These are phyloP conservation scores for Ophion ventricosus DNA, from an alignment of 2,888 invertebrate genomes.

Conservation along the genomic window DNA sequence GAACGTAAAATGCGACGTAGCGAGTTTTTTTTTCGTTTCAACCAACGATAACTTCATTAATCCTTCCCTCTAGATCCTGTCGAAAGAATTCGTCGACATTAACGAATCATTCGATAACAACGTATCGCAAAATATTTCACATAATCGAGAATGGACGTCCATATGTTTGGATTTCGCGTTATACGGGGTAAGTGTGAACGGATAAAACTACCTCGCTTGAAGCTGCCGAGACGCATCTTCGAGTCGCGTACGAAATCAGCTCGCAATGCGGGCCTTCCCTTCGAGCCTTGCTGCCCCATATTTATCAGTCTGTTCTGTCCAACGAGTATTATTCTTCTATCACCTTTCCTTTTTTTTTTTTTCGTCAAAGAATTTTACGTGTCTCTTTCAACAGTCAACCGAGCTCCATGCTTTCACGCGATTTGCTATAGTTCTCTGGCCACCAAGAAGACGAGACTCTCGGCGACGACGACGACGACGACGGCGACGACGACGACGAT, in stretches of 20 bases:
- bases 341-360: neutral
- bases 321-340: no score
- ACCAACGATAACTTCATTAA: conserved; percentile 3
- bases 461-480: conserved; percentile 41
- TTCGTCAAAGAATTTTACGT: neutral
- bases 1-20: conserved; percentile 11
- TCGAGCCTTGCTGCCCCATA: conserved; percentile 82
- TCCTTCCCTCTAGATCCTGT: neutral
- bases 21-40: neutral
- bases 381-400: conserved; percentile 45
- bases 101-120: neutral
- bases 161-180: neutral
- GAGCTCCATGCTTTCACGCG: conserved; percentile 48
- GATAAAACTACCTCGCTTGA: conserved; percentile 78
- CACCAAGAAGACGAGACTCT: conserved; percentile 42
- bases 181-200: neutral
- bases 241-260: conserved; percentile 81
- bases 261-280: conserved; percentile 76
- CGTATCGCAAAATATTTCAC: neutral
- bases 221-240: conserved; percentile 81
- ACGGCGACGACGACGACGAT: conserved; percentile 44
- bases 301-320: conserved; percentile 14
- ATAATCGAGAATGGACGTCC: neutral
- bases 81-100: neutral
- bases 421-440: conserved; percentile 15